phyloP scores from a whole-genome alignment of 1,140 invertebrate species.

The Drosophila insularis region DNA sequence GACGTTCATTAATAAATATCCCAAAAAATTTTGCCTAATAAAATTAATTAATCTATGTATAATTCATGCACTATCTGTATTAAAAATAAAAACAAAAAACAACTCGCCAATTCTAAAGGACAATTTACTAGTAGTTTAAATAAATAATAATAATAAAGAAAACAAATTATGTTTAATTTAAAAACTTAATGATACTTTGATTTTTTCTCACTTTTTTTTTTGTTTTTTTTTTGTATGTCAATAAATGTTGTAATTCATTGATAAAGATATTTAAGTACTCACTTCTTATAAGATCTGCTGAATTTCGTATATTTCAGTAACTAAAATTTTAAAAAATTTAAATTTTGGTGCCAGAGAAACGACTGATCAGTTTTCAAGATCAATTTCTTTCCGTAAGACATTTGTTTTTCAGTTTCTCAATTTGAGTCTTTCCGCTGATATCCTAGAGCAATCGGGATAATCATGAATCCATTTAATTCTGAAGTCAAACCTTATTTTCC shows the following conservation, averaged over 20 bases:
- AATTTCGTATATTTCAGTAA: too few relatives aligned
- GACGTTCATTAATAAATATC: not conserved
- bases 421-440: too few relatives aligned
- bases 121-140: slow-evolving; percentile 1
- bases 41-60: slow-evolving; percentile 1
- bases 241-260: not conserved
- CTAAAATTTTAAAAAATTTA: too few relatives aligned
- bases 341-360: too few relatives aligned
- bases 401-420: too few relatives aligned
- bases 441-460: too few relatives aligned
- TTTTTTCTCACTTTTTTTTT: not conserved
- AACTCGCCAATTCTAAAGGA: slow-evolving; percentile 1
- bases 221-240: not conserved
- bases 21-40: not conserved
- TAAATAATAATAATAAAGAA: not conserved
- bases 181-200: not conserved
- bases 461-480: too few relatives aligned
- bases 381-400: too few relatives aligned
- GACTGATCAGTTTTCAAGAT: too few relatives aligned
- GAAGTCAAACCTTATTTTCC: too few relatives aligned
- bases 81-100: not conserved
- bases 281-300: too few relatives aligned
- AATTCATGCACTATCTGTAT: slow-evolving; percentile 3
- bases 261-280: not conserved
- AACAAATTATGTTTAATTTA: not conserved